These are phyloP conservation scores for Drosophila triauraria DNA, from an alignment of 1,140 invertebrate genomes.

Conservation along the genomic window DNA sequence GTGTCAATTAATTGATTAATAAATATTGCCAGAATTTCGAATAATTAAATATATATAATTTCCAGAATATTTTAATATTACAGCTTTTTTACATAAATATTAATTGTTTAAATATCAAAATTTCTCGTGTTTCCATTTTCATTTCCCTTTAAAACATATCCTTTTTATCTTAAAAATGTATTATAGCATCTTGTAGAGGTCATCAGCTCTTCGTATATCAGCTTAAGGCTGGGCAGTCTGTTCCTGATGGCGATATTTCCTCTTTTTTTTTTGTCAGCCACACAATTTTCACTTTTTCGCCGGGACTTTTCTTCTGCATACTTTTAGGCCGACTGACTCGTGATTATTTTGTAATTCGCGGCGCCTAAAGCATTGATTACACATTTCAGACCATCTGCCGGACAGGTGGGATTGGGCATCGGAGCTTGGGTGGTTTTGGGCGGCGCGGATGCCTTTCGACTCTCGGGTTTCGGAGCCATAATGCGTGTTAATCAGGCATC, in stretches of 20 bases:
- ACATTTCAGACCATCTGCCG: slow-evolving; percentile 46
- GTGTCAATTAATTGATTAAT: too few relatives aligned
- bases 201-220: slow-evolving; percentile 6
- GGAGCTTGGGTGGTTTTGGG: slow-evolving; percentile 1
- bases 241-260: slow-evolving; percentile 18
- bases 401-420: slow-evolving; percentile 30
- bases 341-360: slow-evolving; percentile 77
- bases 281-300: slow-evolving; percentile 49
- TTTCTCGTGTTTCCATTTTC: too few relatives aligned
- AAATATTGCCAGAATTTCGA: too few relatives aligned
- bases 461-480: slow-evolving; percentile 40
- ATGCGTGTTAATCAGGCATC: slow-evolving; percentile 82
- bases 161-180: background rate
- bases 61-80: too few relatives aligned
- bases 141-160: background rate
- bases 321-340: slow-evolving; percentile 56
- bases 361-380: slow-evolving; percentile 79
- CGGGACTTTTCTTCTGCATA: slow-evolving; percentile 60
- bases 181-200: background rate
- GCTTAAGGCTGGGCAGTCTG: background rate
- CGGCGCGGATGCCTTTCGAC: background rate
- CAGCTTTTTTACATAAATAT: too few relatives aligned
- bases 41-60: too few relatives aligned
- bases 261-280: slow-evolving; percentile 34
- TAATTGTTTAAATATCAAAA: too few relatives aligned